phyloP scores from a whole-genome alignment of 2,113 vertebrate genomes.

The Rhadina sibilatrix region DNA sequence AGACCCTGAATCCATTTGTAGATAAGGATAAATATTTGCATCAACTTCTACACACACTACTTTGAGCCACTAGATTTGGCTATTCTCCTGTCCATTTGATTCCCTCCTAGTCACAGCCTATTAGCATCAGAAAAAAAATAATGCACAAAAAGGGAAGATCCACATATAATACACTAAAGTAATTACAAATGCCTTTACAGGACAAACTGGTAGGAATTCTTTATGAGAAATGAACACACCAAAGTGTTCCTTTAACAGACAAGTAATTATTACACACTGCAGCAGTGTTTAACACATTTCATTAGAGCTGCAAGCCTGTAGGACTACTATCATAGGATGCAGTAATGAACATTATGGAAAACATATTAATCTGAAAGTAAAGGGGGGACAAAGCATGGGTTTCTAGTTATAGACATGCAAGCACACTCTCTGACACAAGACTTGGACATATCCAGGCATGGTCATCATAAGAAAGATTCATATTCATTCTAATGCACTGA shows the following conservation, averaged over 20 bases:
- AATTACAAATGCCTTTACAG: background rate
- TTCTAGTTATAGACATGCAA: background rate
- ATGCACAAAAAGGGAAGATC: background rate
- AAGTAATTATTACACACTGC: background rate
- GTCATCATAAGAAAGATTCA: background rate
- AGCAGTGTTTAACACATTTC: background rate
- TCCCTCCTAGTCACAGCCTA: background rate
- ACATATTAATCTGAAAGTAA: background rate
- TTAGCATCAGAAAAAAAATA: background rate
- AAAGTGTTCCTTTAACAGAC: background rate
- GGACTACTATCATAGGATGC: background rate
- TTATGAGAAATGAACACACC: background rate
- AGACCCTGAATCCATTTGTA: background rate
- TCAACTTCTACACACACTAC: background rate
- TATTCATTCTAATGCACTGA: background rate
- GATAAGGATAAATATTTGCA: background rate
- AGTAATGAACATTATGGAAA: background rate
- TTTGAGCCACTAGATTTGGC: background rate
- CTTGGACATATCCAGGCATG: background rate
- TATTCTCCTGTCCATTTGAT: background rate
- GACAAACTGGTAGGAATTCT: background rate
- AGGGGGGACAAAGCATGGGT: background rate
- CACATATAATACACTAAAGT: background rate
- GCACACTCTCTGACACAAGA: background rate
- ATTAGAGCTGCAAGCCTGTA: background rate